Evolutionary conservation across 1,140 invertebrate species (phyloP).

Genomic region (Diuraphis noxia): DNA sequence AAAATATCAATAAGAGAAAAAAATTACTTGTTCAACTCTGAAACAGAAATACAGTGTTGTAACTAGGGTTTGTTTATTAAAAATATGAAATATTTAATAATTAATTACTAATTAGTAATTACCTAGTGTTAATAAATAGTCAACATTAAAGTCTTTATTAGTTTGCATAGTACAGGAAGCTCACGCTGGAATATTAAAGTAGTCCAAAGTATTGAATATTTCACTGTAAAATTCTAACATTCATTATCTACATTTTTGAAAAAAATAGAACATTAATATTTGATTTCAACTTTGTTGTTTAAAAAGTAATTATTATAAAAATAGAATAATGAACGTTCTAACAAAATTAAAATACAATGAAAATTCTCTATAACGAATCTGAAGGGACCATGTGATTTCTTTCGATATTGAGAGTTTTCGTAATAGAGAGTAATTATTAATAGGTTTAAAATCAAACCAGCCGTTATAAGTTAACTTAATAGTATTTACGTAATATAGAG

Average conservation of each 20-base stretch:
- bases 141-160: constrained; percentile 35
- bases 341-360: background rate
- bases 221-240: background rate
- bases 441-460: too few relatives aligned
- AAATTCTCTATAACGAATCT: too few relatives aligned
- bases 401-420: too few relatives aligned
- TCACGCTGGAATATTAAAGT: constrained; percentile 28
- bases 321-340: background rate
- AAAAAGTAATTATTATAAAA: background rate
- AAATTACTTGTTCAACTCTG: background rate
- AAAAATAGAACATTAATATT: background rate
- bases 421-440: too few relatives aligned
- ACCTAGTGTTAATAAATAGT: constrained; percentile 22
- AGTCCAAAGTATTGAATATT: background rate
- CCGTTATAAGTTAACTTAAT: too few relatives aligned
- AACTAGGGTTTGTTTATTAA: background rate
- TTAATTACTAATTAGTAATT: background rate
- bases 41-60: background rate
- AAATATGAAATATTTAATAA: background rate
- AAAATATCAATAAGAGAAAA: background rate
- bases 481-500: too few relatives aligned
- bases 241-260: background rate
- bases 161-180: constrained; percentile 8
- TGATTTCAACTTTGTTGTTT: constrained; percentile 19
- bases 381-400: too few relatives aligned